A percentile compares a stretch with the other conserved stretches of the same genome.
These are phyloP conservation scores for Pterobdella sp. DNA, from an alignment of 2,888 invertebrate genomes.

Conservation along the genomic window DNA sequence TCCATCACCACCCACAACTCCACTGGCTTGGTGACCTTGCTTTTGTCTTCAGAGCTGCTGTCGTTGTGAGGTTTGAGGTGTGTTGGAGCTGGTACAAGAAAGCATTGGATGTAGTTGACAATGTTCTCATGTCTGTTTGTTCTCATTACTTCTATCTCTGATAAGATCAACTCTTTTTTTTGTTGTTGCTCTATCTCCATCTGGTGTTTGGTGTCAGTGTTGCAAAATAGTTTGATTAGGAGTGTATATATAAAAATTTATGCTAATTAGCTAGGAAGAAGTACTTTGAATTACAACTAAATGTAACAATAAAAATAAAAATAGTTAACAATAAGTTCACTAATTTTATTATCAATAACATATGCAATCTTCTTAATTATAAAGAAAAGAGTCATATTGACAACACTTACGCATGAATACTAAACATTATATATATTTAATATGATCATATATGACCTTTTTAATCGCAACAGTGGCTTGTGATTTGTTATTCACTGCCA, in stretches of 20 bases:
- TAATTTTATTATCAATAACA: too few relatives aligned
- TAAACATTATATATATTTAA: too few relatives aligned
- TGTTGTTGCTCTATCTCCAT: slow-evolving; percentile 95
- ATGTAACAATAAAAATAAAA: too few relatives aligned
- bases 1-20: slow-evolving; percentile 89
- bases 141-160: slow-evolving; percentile 85
- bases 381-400: too few relatives aligned
- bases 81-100: slow-evolving; percentile 61
- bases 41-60: background rate
- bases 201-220: background rate
- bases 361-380: too few relatives aligned
- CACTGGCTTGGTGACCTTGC: background rate
- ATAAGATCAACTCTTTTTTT: slow-evolving; percentile 97
- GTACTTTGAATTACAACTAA: slow-evolving; percentile 3
- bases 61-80: background rate
- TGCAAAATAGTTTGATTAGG: slow-evolving; percentile 1
- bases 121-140: slow-evolving; percentile 83
- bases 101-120: slow-evolving; percentile 97
- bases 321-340: too few relatives aligned
- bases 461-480: slow-evolving; percentile 23
- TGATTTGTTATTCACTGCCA: slow-evolving; percentile 22
- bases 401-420: too few relatives aligned
- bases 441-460: too few relatives aligned
- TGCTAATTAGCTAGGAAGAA: background rate
- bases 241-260: background rate